Base-by-base conservation (phyloP, 2,113 vertebrate species). In the Serinus canaria region DNA sequence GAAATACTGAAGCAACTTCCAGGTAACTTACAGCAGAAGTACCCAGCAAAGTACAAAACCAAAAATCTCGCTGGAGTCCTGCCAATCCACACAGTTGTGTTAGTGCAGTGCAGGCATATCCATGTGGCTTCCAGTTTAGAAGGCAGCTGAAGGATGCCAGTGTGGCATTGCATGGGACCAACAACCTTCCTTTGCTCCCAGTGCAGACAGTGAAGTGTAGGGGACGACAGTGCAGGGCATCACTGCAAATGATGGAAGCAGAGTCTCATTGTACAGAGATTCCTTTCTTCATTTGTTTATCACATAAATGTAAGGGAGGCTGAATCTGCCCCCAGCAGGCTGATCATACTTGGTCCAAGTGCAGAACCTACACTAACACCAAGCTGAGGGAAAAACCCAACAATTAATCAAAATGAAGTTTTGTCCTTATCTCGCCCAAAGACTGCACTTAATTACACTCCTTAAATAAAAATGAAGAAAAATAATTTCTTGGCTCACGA, bases 1-100 rank as follows among this genome's bases (percentile, higher is more conserved):
- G 24, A 90, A 87, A 87, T 37, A 89, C 19, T n/a, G n/a, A 85
- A 84, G 62, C 11, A 82, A 52, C 27, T 87, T 93, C 43, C 68
- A 90, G 43, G 80, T 77, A 23, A 74, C 52, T 67, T 53, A 18
- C 60, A 75, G 37, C 7, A 80, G 47, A 77, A 59, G n/a, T 33
- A 33, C 18, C 62, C 5, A 69, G 68, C 27, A 70, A 75, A 93
- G 31, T 14, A 13, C n/a, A 70, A 22, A 19, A 47, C 24, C 47
- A 63, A 59, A 89, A 75, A 24, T 10, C 43, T 39, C 13, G 0
- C 22, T 70, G 28, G 73, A 77, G 27, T 64, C 33, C 76, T 52
- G 60, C 37, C 59, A 85, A 20, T 27, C n/a, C 21, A 49, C 13
- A 6, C 13, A 16, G 9, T 30, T 62, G 14, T n/a, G 14, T 49